These are phyloP conservation scores for Alsophila aescularia DNA, from an alignment of 2,888 invertebrate genomes.

Conservation along the genomic window DNA sequence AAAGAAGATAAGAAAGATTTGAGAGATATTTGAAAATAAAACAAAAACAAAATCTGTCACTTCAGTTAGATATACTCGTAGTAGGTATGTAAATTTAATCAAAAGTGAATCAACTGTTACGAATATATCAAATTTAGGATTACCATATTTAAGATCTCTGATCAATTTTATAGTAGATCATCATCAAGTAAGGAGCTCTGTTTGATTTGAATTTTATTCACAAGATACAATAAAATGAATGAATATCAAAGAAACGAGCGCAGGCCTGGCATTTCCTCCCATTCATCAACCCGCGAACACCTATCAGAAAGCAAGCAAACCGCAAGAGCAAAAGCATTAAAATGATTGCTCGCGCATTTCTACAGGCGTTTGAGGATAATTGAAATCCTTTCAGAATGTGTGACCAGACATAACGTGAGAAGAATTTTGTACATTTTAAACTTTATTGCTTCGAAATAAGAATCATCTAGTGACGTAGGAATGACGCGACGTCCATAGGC, in stretches of 20 bases:
- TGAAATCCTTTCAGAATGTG: conserved; percentile 43
- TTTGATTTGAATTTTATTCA: no score
- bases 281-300: conserved; percentile 18
- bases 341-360: conserved; percentile 47
- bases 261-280: conserved; percentile 21
- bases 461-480: neutral
- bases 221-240: no score
- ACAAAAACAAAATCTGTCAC: no score
- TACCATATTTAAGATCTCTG: no score
- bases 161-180: no score
- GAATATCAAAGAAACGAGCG: neutral
- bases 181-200: no score
- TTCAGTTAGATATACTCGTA: no score
- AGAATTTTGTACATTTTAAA: neutral
- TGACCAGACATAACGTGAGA: conserved; percentile 2
- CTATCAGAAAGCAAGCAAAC: conserved; percentile 1
- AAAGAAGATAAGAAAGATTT: no score
- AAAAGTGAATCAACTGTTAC: no score
- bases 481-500: neutral
- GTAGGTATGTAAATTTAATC: no score
- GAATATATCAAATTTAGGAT: no score
- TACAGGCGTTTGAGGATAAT: conserved; percentile 46
- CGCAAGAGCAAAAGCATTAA: conserved; percentile 16
- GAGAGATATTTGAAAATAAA: no score
- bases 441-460: conserved; percentile 2